These are phyloP conservation scores for Nothobranchius furzeri DNA, from an alignment of 2,113 vertebrate genomes.

Conservation along the genomic window DNA sequence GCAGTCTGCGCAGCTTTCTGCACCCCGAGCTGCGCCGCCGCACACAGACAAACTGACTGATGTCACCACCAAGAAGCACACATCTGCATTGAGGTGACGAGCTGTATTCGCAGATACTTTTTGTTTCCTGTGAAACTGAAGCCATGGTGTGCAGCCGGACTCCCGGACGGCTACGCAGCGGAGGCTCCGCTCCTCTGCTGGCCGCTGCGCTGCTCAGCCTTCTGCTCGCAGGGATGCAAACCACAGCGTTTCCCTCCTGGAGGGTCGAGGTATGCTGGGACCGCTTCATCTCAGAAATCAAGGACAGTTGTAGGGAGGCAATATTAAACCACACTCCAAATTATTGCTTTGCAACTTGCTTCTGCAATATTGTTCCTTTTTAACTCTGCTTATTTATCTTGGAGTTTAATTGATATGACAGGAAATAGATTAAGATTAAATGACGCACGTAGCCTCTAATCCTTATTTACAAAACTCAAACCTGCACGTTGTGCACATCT, in stretches of 20 bases:
- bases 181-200: conserved; percentile 57
- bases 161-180: conserved; percentile 47
- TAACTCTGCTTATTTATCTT: neutral
- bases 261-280: conserved; percentile 78
- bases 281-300: neutral
- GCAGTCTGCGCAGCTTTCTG: conserved; percentile 57
- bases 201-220: conserved; percentile 68
- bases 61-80: conserved; percentile 51
- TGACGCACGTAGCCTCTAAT: no score
- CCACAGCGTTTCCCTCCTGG: conserved; percentile 75
- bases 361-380: neutral
- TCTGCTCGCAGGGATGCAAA: conserved; percentile 70
- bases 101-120: conserved; percentile 31
- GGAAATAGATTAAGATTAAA: no score
- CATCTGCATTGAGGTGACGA: conserved; percentile 49
- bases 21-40: conserved; percentile 44
- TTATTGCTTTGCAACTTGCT: neutral
- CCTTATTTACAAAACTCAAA: no score
- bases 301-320: no score
- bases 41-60: conserved; percentile 12
- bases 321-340: neutral
- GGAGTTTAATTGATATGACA: neutral
- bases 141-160: conserved; percentile 64
- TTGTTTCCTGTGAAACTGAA: conserved; percentile 43
- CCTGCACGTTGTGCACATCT: no score